Conservation (phyloP, 2,797 vertebrate genomes). For the Cyclopterus lumpus region DNA sequence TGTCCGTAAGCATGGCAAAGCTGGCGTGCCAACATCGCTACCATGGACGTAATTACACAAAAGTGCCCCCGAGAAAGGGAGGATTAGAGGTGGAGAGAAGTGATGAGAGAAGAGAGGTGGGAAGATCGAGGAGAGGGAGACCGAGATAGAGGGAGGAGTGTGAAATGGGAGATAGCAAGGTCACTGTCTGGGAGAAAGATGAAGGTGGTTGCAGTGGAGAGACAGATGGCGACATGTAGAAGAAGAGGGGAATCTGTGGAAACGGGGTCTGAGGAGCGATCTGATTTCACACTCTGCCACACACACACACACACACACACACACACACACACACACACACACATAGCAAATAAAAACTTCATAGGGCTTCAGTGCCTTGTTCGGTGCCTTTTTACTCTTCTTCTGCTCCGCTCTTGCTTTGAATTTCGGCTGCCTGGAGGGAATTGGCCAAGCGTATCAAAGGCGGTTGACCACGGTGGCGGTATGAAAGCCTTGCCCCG, state of each 20-base stretch:
- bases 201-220: slow-evolving; percentile 47
- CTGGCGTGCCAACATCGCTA: slow-evolving; percentile 63
- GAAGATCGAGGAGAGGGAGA: slow-evolving; percentile 6
- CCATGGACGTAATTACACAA: slow-evolving; percentile 80
- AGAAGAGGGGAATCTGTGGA: slow-evolving; percentile 47
- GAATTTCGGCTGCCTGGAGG: slow-evolving; percentile 63
- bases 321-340: slow-evolving; percentile 32
- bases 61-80: slow-evolving; percentile 64
- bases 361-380: slow-evolving; percentile 52
- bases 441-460: slow-evolving; percentile 73
- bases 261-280: slow-evolving; percentile 52
- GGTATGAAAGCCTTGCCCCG: slow-evolving; percentile 74
- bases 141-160: slow-evolving; percentile 48
- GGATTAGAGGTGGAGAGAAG: slow-evolving; percentile 42
- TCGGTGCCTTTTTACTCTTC: slow-evolving; percentile 58
- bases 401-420: slow-evolving; percentile 59
- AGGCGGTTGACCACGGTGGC: slow-evolving; percentile 77
- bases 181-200: slow-evolving; percentile 62
- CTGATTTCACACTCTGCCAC: slow-evolving; percentile 64
- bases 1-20: slow-evolving; percentile 76
- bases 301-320: slow-evolving; percentile 39
- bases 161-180: slow-evolving; percentile 74
- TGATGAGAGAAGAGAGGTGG: slow-evolving; percentile 50
- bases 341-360: slow-evolving; percentile 42
- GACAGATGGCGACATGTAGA: slow-evolving; percentile 60